Base-by-base conservation (phyloP, 2,888 invertebrate species). In the Geophilus truncorum region DNA sequence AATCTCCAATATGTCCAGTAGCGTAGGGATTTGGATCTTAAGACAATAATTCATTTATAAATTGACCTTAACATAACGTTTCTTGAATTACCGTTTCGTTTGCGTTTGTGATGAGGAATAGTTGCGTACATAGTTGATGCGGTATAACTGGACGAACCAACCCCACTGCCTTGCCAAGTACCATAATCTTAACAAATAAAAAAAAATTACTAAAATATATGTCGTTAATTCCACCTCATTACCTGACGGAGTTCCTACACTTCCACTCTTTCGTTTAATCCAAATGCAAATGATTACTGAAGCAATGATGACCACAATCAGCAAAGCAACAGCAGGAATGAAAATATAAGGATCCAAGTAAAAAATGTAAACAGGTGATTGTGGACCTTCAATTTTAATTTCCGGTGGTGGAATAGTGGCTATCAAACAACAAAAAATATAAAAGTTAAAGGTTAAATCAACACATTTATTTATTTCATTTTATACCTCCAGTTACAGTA, bases 331-430 rank as follows among this genome's bases (percentile, higher is more conserved):
- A 34, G 77, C 77, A 30, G 77, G 77, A 77, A 77, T 77, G 32
- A 77, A 77, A 36, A 77, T 77, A 9, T 21, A n/a, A 32, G 77
- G 77, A 36, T 77, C 77, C 32, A 77, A 34, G n/a, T 77, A 77
- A n/a, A 77, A 77, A 34, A 77, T 77, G 30, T 77, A 77, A 18
- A 77, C 36, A 3, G 77, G 77, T 12, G 70, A 45, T 45, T 32
- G 5, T 3, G 18, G 18, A 1, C 18, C n/a, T 18, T 51, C 51
- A 4, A 32, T 32, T 18, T 51, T 18, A 70, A 28, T 25, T 25
- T 10, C 12, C 28, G 10, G 15, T 25, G 51, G 51, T 18, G 51
- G 25, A 23, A 70, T 25, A 28, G 70, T 28, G 1, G 25, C 25
- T 70, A 15, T 25, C 23, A 25, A 70, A 1, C 25, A 12, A 70